Conservation (phyloP, 2,888 invertebrate genomes). For the Helobdella robusta region DNA sequence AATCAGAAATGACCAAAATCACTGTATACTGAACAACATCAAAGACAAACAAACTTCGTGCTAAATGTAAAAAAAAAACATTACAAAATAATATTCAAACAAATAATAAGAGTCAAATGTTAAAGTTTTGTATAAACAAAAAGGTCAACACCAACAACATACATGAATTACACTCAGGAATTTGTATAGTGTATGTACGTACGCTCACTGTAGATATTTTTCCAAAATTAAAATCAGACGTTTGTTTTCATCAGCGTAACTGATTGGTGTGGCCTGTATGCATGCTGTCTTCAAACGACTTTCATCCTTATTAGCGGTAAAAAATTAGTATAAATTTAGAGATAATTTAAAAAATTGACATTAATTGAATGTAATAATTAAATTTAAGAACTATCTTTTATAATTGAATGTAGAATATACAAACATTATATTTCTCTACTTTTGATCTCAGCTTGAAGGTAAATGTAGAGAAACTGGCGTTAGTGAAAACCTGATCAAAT, state of each 20-base stretch:
- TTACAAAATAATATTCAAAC: too few species aligned
- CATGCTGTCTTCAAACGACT: conserved; percentile 67
- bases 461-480: conserved; percentile 68
- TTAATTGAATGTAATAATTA: background rate
- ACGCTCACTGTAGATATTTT: too few species aligned
- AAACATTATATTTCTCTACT: conserved; percentile 81
- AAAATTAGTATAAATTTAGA: background rate
- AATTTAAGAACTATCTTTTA: background rate
- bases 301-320: conserved; percentile 61
- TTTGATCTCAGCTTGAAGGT: conserved; percentile 76
- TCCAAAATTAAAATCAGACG: too few species aligned
- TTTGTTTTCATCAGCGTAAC: conserved; percentile 68
- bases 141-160: too few species aligned
- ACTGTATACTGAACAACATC: too few species aligned
- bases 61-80: too few species aligned
- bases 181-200: too few species aligned
- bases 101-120: too few species aligned
- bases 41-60: too few species aligned
- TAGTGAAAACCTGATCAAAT: conserved; percentile 62
- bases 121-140: too few species aligned
- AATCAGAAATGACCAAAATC: too few species aligned
- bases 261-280: conserved; percentile 61
- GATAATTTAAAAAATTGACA: background rate
- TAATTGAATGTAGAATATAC: conserved; percentile 1
- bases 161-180: too few species aligned